phyloP scores from a whole-genome alignment of 2,113 vertebrate genomes.

The Geococcyx californianus region DNA sequence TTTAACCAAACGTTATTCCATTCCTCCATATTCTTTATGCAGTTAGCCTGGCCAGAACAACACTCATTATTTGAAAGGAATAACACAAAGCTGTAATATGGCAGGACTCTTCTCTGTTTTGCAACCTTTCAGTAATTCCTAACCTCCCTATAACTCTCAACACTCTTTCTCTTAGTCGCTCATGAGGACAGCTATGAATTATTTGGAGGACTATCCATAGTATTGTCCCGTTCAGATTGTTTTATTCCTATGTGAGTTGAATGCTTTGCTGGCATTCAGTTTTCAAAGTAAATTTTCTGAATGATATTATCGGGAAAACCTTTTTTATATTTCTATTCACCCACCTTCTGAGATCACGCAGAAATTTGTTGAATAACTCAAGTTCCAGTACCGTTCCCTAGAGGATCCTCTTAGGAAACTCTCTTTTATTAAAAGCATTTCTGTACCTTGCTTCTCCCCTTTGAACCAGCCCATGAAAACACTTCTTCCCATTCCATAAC shows the following conservation, averaged over 20 bases:
- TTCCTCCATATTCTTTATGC: neutral
- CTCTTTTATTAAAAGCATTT: neutral
- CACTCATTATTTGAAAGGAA: neutral
- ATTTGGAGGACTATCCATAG: neutral
- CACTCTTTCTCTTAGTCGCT: neutral
- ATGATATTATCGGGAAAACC: neutral
- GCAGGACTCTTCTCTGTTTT: neutral
- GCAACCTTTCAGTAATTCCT: neutral
- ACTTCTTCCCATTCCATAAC: neutral
- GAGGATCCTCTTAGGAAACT: neutral
- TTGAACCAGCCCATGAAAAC: neutral
- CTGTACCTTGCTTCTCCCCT: neutral
- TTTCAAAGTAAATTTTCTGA: neutral
- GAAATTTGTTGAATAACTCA: conserved; percentile 2
- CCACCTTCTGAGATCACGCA: neutral
- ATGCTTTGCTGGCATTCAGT: neutral
- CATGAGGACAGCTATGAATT: neutral
- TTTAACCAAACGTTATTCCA: neutral
- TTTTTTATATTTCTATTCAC: neutral
- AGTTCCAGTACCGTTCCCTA: neutral
- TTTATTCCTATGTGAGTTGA: neutral
- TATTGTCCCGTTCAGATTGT: neutral
- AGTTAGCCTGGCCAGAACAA: neutral
- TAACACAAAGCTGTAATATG: neutral
- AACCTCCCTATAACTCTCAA: neutral